phyloP scores from a whole-genome alignment of 1,140 invertebrate species.

The Macrocentrus cingulum region DNA sequence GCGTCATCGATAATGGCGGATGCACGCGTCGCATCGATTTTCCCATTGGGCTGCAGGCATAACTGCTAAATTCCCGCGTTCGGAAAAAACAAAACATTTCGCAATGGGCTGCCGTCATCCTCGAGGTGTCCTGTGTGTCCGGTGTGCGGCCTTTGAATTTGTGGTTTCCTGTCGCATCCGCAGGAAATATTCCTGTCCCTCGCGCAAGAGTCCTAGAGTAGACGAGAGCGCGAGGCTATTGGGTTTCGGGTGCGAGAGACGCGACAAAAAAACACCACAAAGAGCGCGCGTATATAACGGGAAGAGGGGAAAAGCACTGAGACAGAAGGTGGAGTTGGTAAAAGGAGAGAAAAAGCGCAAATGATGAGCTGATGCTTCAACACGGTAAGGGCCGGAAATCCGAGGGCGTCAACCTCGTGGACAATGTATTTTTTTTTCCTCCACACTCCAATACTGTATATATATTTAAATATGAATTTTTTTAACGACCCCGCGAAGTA shows the following conservation, averaged over 20 bases:
- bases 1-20: no score
- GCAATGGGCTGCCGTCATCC: no score
- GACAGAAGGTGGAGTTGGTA: conserved; percentile 1
- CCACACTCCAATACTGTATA: no score
- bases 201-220: conserved; percentile 57
- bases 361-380: neutral
- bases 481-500: conserved; percentile 34
- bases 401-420: conserved; percentile 52
- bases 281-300: conserved; percentile 31
- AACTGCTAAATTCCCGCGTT: no score
- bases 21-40: no score
- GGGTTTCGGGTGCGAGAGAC: conserved; percentile 44
- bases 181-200: conserved; percentile 58
- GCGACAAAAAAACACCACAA: conserved; percentile 25
- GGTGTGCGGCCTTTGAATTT: conserved; percentile 45
- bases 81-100: no score
- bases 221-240: conserved; percentile 47
- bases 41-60: no score
- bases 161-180: conserved; percentile 57
- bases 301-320: conserved; percentile 23
- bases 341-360: conserved; percentile 10
- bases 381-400: conserved; percentile 50
- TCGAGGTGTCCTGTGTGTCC: conserved; percentile 5
- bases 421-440: conserved; percentile 29
- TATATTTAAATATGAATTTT: conserved; percentile 49